Base-by-base conservation (phyloP, 2,113 vertebrate genomes). In the Lates calcarifer region DNA sequence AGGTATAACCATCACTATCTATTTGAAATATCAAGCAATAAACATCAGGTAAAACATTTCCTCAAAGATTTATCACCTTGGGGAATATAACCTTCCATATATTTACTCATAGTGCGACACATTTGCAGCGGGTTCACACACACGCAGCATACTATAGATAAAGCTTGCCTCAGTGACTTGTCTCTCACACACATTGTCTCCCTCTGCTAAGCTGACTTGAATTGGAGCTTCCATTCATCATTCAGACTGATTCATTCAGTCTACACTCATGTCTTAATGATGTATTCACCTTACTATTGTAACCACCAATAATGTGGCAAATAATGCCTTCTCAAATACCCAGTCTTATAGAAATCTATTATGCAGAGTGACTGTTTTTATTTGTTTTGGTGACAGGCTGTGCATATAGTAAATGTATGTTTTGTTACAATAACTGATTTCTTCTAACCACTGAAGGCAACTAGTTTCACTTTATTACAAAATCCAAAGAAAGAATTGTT, bases 211-310 rank as follows among this genome's bases (percentile, higher is more conserved):
- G 80, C 83, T 28, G 29, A 70, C 66, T 72, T 53, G 83, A 87
- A 85, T 91, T 84, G 45, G 51, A 84, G 83, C 57, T 61, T 85
- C 73, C 81, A 79, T 87, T 90, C 29, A 62, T 91, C 88, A 90
- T 82, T 83, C 81, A 83, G 57, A 86, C 58, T 37, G 74, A 85
- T 74, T 79, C 67, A 74, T 74, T 86, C 77, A 60, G 65, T 79
- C 53, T 39, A 74, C 82, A 85, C 83, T 88, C 82, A 89, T 83
- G 58, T 69, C 69, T 68, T 91, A 87, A 92, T 89, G 89, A 85
- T 84, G 76, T 77, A 80, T 90, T 93, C 85, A 87, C 81, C 85
- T 87, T 70, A 66, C 67, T 70, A 81, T 79, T 83, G 77, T 81
- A 64, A 73, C 76, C 49, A 64, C 51, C 57, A 80, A 53, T 58